Conservation (phyloP, 2,113 vertebrate species). For the Eretmochelys imbricata region DNA sequence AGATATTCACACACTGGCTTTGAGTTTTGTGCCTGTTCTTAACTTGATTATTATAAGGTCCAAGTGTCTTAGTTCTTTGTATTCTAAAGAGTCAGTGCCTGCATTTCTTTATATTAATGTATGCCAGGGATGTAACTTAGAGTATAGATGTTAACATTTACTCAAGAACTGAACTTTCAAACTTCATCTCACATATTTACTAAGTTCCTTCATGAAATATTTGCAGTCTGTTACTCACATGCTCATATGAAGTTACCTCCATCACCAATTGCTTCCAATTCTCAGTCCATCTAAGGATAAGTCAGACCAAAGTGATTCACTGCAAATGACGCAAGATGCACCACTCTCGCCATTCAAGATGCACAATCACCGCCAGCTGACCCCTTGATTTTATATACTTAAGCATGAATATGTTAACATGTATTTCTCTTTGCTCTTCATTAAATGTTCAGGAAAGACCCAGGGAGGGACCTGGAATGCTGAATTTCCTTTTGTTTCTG, state of each 20-base stretch:
- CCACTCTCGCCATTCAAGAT: not conserved
- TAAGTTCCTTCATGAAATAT: not conserved
- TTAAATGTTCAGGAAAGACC: not conserved
- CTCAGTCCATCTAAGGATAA: accelerated
- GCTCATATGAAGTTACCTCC: accelerated
- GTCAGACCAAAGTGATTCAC: not conserved
- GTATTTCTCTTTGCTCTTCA: not conserved
- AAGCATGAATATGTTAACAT: constrained; percentile 16
- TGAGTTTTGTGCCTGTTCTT: not conserved
- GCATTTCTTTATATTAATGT: not conserved
- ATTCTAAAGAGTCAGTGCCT: not conserved
- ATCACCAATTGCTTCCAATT: not conserved
- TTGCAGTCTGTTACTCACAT: not conserved
- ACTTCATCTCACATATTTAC: not conserved
- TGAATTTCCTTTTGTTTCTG: not conserved
- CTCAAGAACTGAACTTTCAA: not conserved
- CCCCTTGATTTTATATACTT: not conserved
- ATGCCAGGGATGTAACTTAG: not conserved
- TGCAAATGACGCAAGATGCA: not conserved
- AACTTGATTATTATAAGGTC: not conserved
- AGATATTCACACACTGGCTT: not conserved
- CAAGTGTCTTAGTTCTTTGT: not conserved
- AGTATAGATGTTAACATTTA: not conserved
- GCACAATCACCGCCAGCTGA: not conserved
- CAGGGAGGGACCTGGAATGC: not conserved